These are phyloP conservation scores for Pandemis heparana DNA, from an alignment of 2,888 invertebrate genomes.

Conservation along the genomic window DNA sequence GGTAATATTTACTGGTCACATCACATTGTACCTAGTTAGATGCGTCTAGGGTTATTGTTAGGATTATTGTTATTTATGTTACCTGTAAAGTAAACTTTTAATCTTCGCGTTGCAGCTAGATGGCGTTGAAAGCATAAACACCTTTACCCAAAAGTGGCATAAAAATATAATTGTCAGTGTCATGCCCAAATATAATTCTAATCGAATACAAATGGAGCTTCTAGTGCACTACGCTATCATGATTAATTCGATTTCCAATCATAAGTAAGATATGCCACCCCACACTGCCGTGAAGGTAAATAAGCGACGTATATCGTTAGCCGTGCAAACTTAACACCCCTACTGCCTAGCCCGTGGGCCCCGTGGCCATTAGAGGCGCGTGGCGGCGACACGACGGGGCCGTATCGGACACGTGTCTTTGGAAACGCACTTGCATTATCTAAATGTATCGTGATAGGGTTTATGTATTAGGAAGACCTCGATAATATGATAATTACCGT, in stretches of 20 bases:
- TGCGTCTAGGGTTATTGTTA: no score
- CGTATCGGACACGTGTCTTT: conserved; percentile 52
- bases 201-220: no score
- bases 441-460: conserved; percentile 28
- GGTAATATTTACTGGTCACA: no score
- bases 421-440: conserved; percentile 33
- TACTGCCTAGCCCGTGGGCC: conserved; percentile 45
- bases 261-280: conserved; percentile 2
- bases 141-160: no score
- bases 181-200: no score
- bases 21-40: no score
- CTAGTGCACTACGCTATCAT: neutral
- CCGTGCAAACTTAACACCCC: conserved; percentile 52
- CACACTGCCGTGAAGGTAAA: neutral
- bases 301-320: conserved; percentile 46
- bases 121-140: no score
- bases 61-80: no score
- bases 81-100: no score
- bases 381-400: conserved; percentile 31
- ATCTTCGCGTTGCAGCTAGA: no score
- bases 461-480: neutral
- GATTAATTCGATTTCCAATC: neutral
- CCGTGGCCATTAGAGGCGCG: conserved; percentile 46
- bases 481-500: neutral
- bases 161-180: no score